Conservation (phyloP, 2,113 vertebrate genomes). For the Cavia porcellus region DNA sequence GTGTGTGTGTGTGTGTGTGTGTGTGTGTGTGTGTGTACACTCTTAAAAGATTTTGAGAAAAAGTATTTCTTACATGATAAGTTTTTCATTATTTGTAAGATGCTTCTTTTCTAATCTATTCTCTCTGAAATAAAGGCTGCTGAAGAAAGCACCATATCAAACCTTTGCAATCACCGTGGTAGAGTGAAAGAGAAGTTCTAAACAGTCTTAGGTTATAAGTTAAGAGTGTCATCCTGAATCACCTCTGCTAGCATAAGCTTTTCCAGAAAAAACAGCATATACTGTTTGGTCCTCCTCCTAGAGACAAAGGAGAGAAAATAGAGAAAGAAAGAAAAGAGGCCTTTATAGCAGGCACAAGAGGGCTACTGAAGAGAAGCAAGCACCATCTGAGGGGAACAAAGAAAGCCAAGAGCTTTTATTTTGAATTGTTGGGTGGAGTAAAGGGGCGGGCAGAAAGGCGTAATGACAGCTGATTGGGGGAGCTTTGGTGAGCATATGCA, state of each 20-base stretch:
- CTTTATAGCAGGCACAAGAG: too few species aligned
- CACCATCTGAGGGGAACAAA: too few species aligned
- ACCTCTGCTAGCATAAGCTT: not conserved
- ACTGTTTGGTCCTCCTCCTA: too few species aligned
- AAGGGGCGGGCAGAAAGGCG: too few species aligned
- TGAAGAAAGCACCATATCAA: not conserved
- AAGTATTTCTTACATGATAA: not conserved
- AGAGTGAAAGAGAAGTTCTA: not conserved
- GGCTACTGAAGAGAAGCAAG: too few species aligned
- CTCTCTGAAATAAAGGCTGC: not conserved
- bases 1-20: too few species aligned
- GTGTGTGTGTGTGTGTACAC: not conserved
- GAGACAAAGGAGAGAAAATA: too few species aligned
- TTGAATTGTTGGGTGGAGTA: too few species aligned
- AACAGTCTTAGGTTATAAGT: not conserved
- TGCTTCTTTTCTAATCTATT: not conserved
- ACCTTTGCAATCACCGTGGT: not conserved
- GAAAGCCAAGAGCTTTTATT: too few species aligned
- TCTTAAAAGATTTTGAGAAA: not conserved
- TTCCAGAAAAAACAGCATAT: not conserved
- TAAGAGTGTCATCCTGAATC: not conserved
- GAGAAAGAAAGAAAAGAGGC: too few species aligned
- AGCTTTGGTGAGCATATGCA: too few species aligned
- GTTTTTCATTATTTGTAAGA: not conserved
- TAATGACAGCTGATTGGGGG: too few species aligned